phyloP scores from a whole-genome alignment of 1,140 invertebrate species.

The Adelges cooleyi region DNA sequence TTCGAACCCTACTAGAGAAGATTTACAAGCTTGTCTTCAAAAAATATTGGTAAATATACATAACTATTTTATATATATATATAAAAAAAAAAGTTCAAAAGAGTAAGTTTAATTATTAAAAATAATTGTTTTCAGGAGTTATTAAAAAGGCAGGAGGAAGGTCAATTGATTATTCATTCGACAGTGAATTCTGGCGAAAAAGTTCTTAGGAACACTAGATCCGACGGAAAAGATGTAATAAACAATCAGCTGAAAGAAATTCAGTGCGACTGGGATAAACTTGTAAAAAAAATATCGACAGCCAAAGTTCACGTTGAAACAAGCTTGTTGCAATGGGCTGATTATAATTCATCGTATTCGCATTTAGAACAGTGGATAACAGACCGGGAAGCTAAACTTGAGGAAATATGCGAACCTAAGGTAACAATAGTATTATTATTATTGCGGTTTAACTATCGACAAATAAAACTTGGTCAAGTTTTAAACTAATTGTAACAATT shows the following conservation, averaged over 20 bases:
- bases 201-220: conserved; percentile 71
- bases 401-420: conserved; percentile 80
- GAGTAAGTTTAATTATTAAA: not conserved
- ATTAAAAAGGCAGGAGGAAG: conserved; percentile 72
- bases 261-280: conserved; percentile 83
- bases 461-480: not conserved
- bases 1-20: conserved; percentile 65
- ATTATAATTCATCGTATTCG: conserved; percentile 81
- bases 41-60: conserved; percentile 43
- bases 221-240: conserved; percentile 78
- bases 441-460: not conserved
- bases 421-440: conserved; percentile 33
- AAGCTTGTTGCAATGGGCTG: conserved; percentile 85
- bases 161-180: conserved; percentile 76
- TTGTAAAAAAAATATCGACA: conserved; percentile 84
- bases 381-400: conserved; percentile 84
- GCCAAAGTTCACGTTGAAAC: conserved; percentile 87
- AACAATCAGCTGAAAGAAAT: conserved; percentile 77
- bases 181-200: conserved; percentile 90
- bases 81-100: not conserved
- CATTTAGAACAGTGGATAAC: conserved; percentile 91
- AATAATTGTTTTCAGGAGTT: conserved; percentile 49
- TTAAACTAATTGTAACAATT: not conserved
- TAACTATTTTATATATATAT: not conserved
- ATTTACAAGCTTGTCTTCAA: conserved; percentile 66